phyloP scores from a whole-genome alignment of 2,113 vertebrate species.

The Proterorhinus semilunaris region DNA sequence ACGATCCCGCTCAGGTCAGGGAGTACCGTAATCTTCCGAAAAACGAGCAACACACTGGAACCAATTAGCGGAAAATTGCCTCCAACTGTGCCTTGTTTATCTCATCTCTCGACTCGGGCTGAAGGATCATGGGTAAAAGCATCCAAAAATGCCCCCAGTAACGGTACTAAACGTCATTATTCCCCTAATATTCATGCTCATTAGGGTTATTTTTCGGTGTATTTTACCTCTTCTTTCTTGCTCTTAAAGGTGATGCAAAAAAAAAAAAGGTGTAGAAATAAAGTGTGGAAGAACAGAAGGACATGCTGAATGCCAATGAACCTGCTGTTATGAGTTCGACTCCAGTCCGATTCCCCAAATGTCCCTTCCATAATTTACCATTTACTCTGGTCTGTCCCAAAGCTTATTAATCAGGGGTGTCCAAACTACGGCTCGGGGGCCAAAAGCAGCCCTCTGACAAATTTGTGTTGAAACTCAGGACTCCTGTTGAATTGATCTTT shows the following conservation, averaged over 20 bases:
- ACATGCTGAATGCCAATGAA: too few species aligned
- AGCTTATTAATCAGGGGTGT: too few species aligned
- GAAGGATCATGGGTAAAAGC: slow-evolving; percentile 20
- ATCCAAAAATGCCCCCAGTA: slow-evolving; percentile 11
- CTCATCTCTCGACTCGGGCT: background rate
- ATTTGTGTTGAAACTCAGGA: too few species aligned
- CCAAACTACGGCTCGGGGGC: too few species aligned
- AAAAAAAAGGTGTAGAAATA: too few species aligned
- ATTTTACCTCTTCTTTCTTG: background rate
- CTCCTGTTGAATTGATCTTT: too few species aligned
- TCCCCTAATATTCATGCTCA: background rate
- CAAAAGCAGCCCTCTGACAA: too few species aligned
- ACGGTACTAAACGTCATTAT: background rate
- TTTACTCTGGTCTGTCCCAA: too few species aligned
- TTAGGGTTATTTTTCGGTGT: background rate
- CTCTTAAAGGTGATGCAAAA: background rate
- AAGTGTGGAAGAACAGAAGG: too few species aligned
- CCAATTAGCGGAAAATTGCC: slow-evolving; percentile 38
- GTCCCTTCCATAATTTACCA: too few species aligned
- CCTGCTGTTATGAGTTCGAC: too few species aligned
- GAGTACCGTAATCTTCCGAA: slow-evolving; percentile 10
- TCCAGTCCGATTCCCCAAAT: too few species aligned
- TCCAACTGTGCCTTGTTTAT: slow-evolving; percentile 34
- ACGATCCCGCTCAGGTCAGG: slow-evolving; percentile 17
- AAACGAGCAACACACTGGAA: slow-evolving; percentile 27